These are phyloP conservation scores for Chauna torquata DNA, from an alignment of 2,113 vertebrate species.

Conservation along the genomic window DNA sequence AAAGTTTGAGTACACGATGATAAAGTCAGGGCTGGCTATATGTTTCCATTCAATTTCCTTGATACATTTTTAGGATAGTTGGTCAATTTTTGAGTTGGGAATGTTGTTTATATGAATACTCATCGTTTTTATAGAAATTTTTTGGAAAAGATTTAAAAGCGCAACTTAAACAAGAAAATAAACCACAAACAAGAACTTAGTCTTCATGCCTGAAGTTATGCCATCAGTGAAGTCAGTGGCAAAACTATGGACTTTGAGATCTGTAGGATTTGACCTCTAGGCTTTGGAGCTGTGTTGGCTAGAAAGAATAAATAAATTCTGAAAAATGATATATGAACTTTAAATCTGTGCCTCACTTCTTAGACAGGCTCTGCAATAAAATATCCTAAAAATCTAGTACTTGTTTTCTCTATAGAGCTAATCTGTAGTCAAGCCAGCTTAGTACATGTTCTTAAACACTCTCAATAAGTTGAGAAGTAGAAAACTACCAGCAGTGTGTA, in stretches of 20 bases:
- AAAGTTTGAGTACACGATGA: background rate
- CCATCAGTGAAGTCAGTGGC: conserved; percentile 39
- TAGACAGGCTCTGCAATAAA: background rate
- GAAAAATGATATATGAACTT: conserved; percentile 33
- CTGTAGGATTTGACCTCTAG: conserved; percentile 23
- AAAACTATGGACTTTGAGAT: conserved; percentile 1
- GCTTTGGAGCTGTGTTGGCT: conserved; percentile 19
- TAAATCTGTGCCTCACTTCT: background rate
- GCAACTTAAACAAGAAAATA: background rate
- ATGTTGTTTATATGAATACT: background rate
- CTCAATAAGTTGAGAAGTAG: conserved; percentile 32
- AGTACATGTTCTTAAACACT: background rate
- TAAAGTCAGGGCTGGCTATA: background rate
- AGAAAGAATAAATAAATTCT: conserved; percentile 48
- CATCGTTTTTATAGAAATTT: background rate
- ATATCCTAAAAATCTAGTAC: background rate
- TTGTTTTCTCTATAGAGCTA: background rate
- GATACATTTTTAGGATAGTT: background rate
- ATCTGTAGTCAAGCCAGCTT: background rate
- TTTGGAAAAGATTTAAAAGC: background rate
- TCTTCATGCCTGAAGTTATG: conserved; percentile 13
- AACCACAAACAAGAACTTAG: background rate
- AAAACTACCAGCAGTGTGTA: background rate
- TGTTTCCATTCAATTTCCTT: background rate
- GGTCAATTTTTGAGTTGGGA: background rate